A percentile compares a stretch with the other conserved stretches of the same genome.
Evolutionary conservation across 2,797 vertebrate genomes (phyloP).

Genomic region (Acropternis orthonyx): DNA sequence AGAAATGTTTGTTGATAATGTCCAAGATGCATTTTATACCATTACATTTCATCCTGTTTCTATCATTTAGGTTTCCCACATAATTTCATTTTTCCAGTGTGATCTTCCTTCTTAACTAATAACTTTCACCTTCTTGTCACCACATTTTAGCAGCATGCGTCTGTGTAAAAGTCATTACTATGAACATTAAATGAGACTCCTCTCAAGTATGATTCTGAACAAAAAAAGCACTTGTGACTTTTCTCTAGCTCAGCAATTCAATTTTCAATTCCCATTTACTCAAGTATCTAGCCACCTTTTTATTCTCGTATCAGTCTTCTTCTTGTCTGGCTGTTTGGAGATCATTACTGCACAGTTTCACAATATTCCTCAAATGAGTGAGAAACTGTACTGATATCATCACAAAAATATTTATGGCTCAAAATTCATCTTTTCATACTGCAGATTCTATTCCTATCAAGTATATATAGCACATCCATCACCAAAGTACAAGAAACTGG

Average conservation of each 20-base stretch:
- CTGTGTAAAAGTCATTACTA: not conserved
- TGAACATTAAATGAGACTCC: not conserved
- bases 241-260: not conserved
- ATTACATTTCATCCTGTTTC: not conserved
- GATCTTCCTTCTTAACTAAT: not conserved
- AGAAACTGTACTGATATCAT: not conserved
- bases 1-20: not conserved
- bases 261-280: not conserved
- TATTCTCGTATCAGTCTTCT: not conserved
- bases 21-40: not conserved
- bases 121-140: not conserved
- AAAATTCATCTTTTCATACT: constrained; percentile 5
- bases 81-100: not conserved
- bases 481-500: not conserved
- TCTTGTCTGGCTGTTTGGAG: not conserved
- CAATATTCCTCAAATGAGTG: not conserved
- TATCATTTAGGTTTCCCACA: not conserved
- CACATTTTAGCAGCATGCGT: not conserved
- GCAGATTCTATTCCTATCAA: not conserved
- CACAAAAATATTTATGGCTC: constrained; percentile 11
- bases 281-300: not conserved
- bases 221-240: not conserved
- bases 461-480: not conserved
- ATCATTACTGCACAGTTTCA: not conserved
- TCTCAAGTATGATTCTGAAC: not conserved